Evolutionary conservation across 2,113 vertebrate genomes (phyloP).

Genomic region (Micromys minutus): DNA sequence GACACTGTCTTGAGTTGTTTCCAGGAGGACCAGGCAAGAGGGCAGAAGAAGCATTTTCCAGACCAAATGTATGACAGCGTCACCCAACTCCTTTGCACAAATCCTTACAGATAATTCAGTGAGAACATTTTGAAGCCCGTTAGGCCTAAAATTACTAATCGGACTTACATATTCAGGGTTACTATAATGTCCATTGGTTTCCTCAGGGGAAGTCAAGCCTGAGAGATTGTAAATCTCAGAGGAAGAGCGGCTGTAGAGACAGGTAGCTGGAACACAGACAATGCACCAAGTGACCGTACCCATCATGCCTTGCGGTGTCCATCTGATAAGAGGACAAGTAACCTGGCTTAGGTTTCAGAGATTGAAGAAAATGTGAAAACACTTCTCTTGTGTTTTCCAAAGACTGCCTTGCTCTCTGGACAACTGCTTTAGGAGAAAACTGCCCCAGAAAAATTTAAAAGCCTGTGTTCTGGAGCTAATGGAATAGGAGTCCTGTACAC

Average conservation of each 20-base stretch:
- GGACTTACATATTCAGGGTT: neutral
- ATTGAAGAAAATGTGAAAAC: neutral
- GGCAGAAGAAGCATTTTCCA: neutral
- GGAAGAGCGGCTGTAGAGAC: neutral
- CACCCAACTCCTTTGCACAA: neutral
- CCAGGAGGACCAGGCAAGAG: neutral
- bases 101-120: neutral
- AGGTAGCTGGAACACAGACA: neutral
- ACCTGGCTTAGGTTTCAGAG: slow-evolving; percentile 1
- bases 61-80: neutral
- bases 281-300: neutral
- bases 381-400: neutral
- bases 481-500: neutral
- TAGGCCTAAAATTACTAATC: neutral
- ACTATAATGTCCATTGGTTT: neutral
- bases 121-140: neutral
- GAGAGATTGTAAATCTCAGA: slow-evolving; percentile 16
- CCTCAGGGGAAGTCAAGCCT: neutral
- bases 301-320: neutral
- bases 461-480: neutral
- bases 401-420: neutral
- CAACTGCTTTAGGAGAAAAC: neutral
- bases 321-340: neutral
- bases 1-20: neutral
- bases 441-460: neutral